These are phyloP conservation scores for Neodon shergylaensis DNA, from an alignment of 2,113 vertebrate species.

Conservation along the genomic window DNA sequence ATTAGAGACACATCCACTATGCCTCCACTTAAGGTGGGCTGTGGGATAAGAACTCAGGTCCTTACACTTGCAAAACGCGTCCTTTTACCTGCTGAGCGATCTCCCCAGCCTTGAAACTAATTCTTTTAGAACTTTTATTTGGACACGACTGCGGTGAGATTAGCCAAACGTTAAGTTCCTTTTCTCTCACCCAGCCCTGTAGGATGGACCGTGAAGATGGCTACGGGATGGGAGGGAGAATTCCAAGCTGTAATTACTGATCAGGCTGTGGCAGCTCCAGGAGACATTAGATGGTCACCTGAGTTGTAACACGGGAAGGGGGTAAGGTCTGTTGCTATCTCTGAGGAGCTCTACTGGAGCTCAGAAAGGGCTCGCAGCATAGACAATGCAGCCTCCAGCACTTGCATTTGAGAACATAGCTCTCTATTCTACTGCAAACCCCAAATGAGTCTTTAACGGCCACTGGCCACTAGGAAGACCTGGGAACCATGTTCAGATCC, in stretches of 20 bases:
- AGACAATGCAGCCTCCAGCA: background rate
- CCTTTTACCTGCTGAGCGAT: background rate
- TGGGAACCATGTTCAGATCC: background rate
- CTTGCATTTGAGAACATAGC: background rate
- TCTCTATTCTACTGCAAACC: background rate
- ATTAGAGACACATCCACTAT: background rate
- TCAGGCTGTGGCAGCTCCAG: background rate
- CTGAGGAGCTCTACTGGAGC: background rate
- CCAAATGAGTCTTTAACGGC: background rate
- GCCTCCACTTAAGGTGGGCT: too few relatives aligned
- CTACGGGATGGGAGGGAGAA: background rate
- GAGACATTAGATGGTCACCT: background rate
- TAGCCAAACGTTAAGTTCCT: background rate
- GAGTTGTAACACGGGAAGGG: background rate
- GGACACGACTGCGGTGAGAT: background rate
- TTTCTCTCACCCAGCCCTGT: background rate
- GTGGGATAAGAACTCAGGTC: background rate
- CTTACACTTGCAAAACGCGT: background rate
- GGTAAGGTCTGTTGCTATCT: background rate
- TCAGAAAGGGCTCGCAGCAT: background rate
- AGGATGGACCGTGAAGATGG: background rate
- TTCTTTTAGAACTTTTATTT: slow-evolving; percentile 21
- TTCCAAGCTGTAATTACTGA: background rate
- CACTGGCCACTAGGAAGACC: background rate
- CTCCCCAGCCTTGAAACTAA: background rate